Percentiles rank a stretch among this genome's conserved stretches.
These are phyloP conservation scores for Acestrorhynchus altus DNA, from an alignment of 2,797 vertebrate genomes.

Conservation along the genomic window DNA sequence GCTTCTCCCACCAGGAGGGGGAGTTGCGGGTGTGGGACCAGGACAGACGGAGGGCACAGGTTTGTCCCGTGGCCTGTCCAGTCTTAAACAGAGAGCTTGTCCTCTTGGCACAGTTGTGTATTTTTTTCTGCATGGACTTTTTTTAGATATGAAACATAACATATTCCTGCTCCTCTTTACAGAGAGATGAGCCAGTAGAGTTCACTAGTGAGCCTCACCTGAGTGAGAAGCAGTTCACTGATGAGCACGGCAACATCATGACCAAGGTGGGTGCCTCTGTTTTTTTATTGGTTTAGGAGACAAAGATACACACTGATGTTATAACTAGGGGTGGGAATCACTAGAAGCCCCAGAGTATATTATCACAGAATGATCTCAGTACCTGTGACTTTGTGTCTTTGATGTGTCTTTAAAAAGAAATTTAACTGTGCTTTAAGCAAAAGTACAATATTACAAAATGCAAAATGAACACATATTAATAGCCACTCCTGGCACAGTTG, in stretches of 20 bases:
- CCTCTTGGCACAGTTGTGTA: slow-evolving; percentile 22
- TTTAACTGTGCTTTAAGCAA: no score
- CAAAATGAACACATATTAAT: no score
- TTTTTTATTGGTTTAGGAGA: neutral
- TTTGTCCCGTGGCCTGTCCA: slow-evolving; percentile 53
- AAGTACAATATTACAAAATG: no score
- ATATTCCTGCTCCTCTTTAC: neutral
- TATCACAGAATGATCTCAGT: no score
- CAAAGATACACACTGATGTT: neutral
- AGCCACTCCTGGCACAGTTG: no score
- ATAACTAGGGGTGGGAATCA: slow-evolving; percentile 19
- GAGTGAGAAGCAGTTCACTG: slow-evolving; percentile 85
- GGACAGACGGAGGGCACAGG: slow-evolving; percentile 74
- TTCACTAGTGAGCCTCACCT: slow-evolving; percentile 36
- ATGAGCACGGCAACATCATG: slow-evolving; percentile 86
- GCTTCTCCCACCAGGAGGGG: slow-evolving; percentile 68
- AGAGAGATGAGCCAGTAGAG: slow-evolving; percentile 56
- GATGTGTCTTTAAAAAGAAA: no score
- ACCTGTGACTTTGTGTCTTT: no score
- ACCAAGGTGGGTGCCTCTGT: slow-evolving; percentile 80
- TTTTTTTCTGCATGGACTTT: neutral
- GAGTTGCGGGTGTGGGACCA: slow-evolving; percentile 71
- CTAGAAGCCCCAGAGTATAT: neutral
- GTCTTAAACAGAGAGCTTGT: slow-evolving; percentile 28
- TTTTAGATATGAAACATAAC: neutral